Evolutionary conservation across 2,888 invertebrate species (phyloP).

Genomic region (Sicus ferrugineus): DNA sequence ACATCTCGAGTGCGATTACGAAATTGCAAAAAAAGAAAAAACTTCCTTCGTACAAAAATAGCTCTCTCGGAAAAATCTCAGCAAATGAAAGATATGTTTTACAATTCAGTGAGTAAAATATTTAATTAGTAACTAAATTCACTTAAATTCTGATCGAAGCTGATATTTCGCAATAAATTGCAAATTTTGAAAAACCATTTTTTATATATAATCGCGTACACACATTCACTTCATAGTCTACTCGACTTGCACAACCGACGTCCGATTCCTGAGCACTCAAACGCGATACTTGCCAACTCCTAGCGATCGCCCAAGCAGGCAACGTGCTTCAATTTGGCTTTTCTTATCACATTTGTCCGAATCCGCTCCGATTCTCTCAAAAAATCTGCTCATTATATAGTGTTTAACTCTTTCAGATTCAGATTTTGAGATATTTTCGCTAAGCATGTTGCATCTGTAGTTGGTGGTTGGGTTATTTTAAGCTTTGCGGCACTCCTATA

Average conservation of each 20-base stretch:
- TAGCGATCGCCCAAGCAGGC: conserved; percentile 8
- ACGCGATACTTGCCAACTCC: conserved; percentile 23
- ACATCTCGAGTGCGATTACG: background rate
- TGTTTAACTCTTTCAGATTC: background rate
- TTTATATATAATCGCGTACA: background rate
- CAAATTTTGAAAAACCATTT: background rate
- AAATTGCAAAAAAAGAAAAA: background rate
- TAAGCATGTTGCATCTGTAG: background rate
- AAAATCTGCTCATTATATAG: background rate
- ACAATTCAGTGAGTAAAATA: too few species aligned
- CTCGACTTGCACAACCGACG: conserved; percentile 3
- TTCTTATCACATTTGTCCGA: conserved; percentile 1
- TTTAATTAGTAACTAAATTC: too few species aligned
- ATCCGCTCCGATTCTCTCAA: background rate
- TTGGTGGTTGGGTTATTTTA: too few species aligned
- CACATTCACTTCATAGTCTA: background rate
- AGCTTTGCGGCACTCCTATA: too few species aligned
- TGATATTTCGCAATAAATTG: too few species aligned
- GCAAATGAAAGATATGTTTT: too few species aligned
- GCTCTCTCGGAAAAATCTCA: too few species aligned
- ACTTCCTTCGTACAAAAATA: background rate
- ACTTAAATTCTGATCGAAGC: background rate
- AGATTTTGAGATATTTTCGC: background rate
- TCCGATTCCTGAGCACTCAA: conserved; percentile 29
- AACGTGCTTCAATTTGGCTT: conserved; percentile 8